phyloP scores from a whole-genome alignment of 1,140 invertebrate genomes.

The Drosophila pachea region DNA sequence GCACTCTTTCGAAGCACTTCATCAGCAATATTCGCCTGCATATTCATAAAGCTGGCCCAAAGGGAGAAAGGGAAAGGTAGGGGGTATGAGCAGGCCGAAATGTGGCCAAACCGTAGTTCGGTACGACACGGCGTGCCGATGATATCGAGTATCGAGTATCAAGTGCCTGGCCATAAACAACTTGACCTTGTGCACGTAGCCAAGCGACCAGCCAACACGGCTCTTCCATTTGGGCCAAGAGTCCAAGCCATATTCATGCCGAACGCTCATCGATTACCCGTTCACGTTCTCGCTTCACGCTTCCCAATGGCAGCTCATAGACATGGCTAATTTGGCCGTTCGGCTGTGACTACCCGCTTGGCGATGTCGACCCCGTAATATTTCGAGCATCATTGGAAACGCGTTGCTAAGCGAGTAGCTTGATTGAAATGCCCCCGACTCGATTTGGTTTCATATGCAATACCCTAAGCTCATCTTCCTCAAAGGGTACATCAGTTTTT shows the following conservation, averaged over 20 bases:
- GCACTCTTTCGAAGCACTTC: conserved; percentile 36
- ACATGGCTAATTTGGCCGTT: conserved; percentile 63
- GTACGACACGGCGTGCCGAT: conserved; percentile 43
- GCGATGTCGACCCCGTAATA: conserved; percentile 2
- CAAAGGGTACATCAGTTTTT: too few relatives aligned
- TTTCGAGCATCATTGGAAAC: conserved; percentile 37
- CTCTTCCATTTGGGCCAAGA: neutral
- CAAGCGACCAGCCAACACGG: neutral
- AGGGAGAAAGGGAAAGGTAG: conserved; percentile 19
- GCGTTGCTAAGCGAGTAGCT: conserved; percentile 47
- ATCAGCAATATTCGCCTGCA: conserved; percentile 47
- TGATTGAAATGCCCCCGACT: conserved; percentile 63
- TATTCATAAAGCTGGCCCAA: conserved; percentile 59
- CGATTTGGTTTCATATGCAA: conserved; percentile 26
- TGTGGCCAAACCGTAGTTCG: conserved; percentile 42
- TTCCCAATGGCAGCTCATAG: conserved; percentile 60
- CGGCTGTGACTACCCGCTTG: conserved; percentile 13
- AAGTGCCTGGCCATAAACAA: conserved; percentile 73
- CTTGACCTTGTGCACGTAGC: conserved; percentile 74
- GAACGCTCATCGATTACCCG: conserved; percentile 69
- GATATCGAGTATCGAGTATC: conserved; percentile 73
- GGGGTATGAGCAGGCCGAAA: conserved; percentile 15
- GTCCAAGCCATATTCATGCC: conserved; percentile 13
- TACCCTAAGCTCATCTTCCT: neutral
- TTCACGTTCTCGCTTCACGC: conserved; percentile 64